Evolutionary conservation across 1,140 invertebrate genomes (phyloP).

Genomic region (Temnothorax curvispinosus): DNA sequence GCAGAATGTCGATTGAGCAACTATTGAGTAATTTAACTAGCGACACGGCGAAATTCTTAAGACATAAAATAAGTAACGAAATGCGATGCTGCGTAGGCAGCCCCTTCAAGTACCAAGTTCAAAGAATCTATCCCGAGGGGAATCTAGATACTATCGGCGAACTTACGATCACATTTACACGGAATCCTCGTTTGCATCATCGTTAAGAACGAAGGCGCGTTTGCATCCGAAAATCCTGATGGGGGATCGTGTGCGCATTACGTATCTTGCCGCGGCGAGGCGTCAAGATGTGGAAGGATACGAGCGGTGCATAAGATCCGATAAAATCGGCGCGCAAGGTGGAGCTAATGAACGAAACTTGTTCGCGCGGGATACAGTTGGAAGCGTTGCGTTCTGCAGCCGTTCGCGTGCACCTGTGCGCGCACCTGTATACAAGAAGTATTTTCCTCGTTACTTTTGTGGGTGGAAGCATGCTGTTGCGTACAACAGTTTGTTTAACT

Average conservation of each 20-base stretch:
- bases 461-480: constrained; percentile 53
- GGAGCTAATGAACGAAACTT: constrained; percentile 77
- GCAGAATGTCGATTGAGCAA: not conserved
- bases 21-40: not conserved
- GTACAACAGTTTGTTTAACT: constrained; percentile 75
- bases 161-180: not conserved
- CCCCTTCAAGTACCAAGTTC: not conserved
- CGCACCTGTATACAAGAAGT: constrained; percentile 21
- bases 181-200: not conserved
- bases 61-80: not conserved
- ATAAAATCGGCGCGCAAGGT: constrained; percentile 75
- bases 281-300: constrained; percentile 62
- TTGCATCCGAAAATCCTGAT: constrained; percentile 27
- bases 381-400: constrained; percentile 19
- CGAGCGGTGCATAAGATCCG: constrained; percentile 71
- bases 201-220: not conserved
- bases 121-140: not conserved
- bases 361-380: constrained; percentile 62
- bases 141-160: constrained; percentile 16
- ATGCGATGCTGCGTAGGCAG: not conserved
- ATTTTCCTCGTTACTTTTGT: constrained; percentile 49
- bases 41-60: not conserved
- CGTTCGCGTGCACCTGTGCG: constrained; percentile 21
- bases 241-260: not conserved
- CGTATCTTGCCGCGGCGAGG: not conserved